Base-by-base conservation (phyloP, 2,888 invertebrate genomes). In the Clunio marinus region DNA sequence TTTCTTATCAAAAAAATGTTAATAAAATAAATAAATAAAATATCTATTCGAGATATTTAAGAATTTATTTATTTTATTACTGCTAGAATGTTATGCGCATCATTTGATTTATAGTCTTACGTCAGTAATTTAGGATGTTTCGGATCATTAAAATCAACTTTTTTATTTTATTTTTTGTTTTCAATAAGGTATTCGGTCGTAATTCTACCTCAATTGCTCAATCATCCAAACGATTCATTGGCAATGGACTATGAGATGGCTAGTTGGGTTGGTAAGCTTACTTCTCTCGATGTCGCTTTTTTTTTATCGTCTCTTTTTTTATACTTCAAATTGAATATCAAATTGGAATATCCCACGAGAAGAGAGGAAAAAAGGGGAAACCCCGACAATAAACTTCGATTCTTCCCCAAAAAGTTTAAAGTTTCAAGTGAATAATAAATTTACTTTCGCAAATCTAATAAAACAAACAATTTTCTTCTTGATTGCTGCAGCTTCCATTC, bases 241-340 rank as follows among this genome's bases (percentile, higher is more conserved):
- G 81, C 81, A 71, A 86, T 87, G 70, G 85, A 87, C 72, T 83
- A 85, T 15, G 87, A 87, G 70, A 84, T 86, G 78, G 89, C 89
- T 59, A 89, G 89, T 0, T 90, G 90, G 90, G 88, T 90, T 71
- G 78, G 79, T 79, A 71, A 73, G 74, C 69, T n/a, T 13, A 17
- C 15, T 17, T 35, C n/a, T 45, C 24, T 15, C 20, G 25, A 67
- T 46, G 17, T 27, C 15, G 5, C 13, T 27, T 58, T 8, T 41
- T 41, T 15, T 4, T 32, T 7, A 7, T 7, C 32, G 10, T 32
- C 27, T 24, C 22, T 35, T 41, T 15, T 60, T 24, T 45, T 58
- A 59, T 32, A 25, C 66, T n/a, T 13, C 35, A 28, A 58, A 58
- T 4, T 7, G 58, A 17, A 27, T 27, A 27, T 10, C 4, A 22